Evolutionary conservation across 2,797 vertebrate genomes (phyloP).

Genomic region (Peromyscus attwateri): DNA sequence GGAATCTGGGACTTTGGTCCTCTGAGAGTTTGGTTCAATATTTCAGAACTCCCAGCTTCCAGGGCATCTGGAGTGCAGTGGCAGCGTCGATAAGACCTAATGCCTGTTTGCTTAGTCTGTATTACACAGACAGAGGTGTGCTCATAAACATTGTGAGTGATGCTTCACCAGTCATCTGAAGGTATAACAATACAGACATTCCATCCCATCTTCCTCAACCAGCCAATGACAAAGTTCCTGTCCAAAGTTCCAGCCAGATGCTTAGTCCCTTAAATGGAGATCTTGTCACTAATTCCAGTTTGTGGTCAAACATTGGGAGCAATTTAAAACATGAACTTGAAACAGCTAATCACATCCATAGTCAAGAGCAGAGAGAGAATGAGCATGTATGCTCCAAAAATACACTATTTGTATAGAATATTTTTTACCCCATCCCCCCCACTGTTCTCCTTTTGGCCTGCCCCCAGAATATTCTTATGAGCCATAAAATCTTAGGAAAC

Average conservation of each 20-base stretch:
- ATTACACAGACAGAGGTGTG: slow-evolving; percentile 40
- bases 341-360: background rate
- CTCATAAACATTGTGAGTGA: slow-evolving; percentile 53
- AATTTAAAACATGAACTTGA: background rate
- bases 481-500: background rate
- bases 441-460: background rate
- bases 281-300: background rate
- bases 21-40: slow-evolving; percentile 86
- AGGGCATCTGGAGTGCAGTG: slow-evolving; percentile 33
- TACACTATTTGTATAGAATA: background rate
- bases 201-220: slow-evolving; percentile 24
- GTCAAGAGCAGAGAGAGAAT: background rate
- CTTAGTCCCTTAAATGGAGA: background rate
- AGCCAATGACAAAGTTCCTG: slow-evolving; percentile 59
- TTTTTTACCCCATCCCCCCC: too few species aligned
- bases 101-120: slow-evolving; percentile 47
- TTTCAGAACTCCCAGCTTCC: slow-evolving; percentile 27
- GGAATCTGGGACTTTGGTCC: slow-evolving; percentile 91
- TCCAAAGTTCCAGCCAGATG: slow-evolving; percentile 32
- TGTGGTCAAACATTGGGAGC: background rate
- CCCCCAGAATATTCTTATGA: background rate
- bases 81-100: slow-evolving; percentile 30
- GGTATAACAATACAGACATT: slow-evolving; percentile 70
- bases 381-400: background rate
- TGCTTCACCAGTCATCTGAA: slow-evolving; percentile 57